Conservation (phyloP, 2,797 vertebrate species). For the Prionace glauca region DNA sequence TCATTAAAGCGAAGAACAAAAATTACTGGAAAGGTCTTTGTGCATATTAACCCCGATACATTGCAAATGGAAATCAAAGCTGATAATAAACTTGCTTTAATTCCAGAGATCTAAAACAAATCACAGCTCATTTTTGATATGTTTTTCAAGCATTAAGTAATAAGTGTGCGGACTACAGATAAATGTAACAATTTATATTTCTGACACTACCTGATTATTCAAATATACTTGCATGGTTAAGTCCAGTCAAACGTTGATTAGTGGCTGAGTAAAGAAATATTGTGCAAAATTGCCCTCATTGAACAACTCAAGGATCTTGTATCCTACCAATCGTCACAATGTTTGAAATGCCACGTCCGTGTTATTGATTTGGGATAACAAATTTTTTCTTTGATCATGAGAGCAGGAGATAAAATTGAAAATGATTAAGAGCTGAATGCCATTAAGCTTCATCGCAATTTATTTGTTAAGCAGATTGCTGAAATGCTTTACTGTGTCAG, state of each 20-base stretch:
- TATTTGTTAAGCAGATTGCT: neutral
- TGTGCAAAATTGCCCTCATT: neutral
- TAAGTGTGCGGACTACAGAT: neutral
- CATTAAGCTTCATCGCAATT: neutral
- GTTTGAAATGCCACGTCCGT: neutral
- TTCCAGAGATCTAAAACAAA: neutral
- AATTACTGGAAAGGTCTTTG: neutral
- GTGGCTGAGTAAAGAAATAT: neutral
- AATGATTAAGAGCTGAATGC: neutral
- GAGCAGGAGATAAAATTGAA: neutral
- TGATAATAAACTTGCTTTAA: neutral
- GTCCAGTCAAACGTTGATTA: neutral
- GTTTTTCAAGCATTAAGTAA: neutral
- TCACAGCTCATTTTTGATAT: neutral
- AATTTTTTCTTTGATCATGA: neutral
- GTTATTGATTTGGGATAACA: neutral
- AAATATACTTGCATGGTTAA: neutral
- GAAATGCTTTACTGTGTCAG: neutral
- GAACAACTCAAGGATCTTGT: neutral
- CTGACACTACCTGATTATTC: neutral
- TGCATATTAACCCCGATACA: neutral
- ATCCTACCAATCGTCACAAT: neutral
- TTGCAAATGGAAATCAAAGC: neutral
- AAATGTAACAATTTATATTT: conserved; percentile 9
- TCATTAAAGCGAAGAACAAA: neutral